A percentile compares a stretch with the other conserved stretches of the same genome.
These are phyloP conservation scores for Pasiphila rectangulata DNA, from an alignment of 2,888 invertebrate genomes.

Conservation along the genomic window DNA sequence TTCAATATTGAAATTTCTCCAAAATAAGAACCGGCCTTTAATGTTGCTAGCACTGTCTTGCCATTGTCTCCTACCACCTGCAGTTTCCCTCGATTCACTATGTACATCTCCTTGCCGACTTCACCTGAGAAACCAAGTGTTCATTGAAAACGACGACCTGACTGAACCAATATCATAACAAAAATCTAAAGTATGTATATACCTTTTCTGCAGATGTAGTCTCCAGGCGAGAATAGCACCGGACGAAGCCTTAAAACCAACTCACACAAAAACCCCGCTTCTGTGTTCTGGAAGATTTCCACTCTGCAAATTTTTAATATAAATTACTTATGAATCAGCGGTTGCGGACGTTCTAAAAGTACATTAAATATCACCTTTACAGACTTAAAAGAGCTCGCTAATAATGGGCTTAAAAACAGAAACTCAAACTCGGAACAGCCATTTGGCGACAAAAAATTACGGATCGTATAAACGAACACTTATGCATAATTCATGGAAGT, in stretches of 20 bases:
- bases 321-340: conserved; percentile 21
- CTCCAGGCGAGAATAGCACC: conserved; percentile 98
- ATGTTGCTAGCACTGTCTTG: conserved; percentile 96
- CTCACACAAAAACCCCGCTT: conserved; percentile 99
- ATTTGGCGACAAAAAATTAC: conserved; percentile 72
- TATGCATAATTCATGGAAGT: conserved; percentile 78
- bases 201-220: conserved; percentile 99
- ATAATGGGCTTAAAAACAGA: conserved; percentile 50
- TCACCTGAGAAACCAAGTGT: conserved; percentile 86
- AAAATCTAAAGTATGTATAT: conserved; percentile 32
- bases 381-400: conserved; percentile 35
- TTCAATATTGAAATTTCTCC: conserved; percentile 99
- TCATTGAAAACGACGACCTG: conserved; percentile 1
- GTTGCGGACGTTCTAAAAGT: conserved; percentile 22
- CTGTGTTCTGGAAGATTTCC: conserved; percentile 99
- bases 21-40: conserved; percentile 99
- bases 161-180: background rate
- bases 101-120: conserved; percentile 99
- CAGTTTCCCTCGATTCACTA: conserved; percentile 97
- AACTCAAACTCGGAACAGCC: conserved; percentile 54
- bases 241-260: conserved; percentile 96
- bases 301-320: conserved; percentile 79
- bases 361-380: conserved; percentile 35
- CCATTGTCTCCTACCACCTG: conserved; percentile 98
- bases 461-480: conserved; percentile 74